Base-by-base conservation (phyloP, 2,888 invertebrate species). In the Nowickia ferox region DNA sequence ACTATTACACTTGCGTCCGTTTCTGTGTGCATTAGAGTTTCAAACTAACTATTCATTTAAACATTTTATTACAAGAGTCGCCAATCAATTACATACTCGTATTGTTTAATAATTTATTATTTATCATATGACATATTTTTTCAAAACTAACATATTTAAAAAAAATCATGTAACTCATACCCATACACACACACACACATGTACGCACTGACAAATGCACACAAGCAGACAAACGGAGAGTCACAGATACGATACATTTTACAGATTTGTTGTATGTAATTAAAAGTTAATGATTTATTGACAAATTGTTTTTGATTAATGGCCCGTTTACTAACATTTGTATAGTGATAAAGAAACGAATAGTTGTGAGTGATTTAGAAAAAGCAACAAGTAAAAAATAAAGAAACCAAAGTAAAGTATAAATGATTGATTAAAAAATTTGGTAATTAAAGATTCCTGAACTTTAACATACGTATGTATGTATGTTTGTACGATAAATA, bases 281-380 rank as follows among this genome's bases (percentile, higher is more conserved):
- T 75, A 77, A 83, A 61, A 71, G 55, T 71, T 83, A 83, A 86
- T 86, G 75, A 83, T 79, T 82, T 79, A 82, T 79, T 76, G 82
- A 86, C 79, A 82, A 79, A 86, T 86, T 86, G 46, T 55, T 79
- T 61, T 51, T 86, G 82, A 86, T 86, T 82, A 75, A 86, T 86
- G 42, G 30, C 44, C 30, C 48, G 59, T 72, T 51, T n/a, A 53
- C 53, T 22, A n/a, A n/a, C 53, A 75, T 68, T 57, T 61, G 30
- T 51, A 53, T 42, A 59, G 9, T 59, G 57, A 80, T 72, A 69
- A 6, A 53, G 11, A 13, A 6, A 30, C 30, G 30, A 30, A 6
- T 48, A 42, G 13, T 11, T 63, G 30, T 46, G 53, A 30, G 30
- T 48, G 22, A 59, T 57, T 46, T 19, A 66, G 40, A 30, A 30